phyloP scores from a whole-genome alignment of 2,113 vertebrate species.

The Sterrhoptilus dennistouni region DNA sequence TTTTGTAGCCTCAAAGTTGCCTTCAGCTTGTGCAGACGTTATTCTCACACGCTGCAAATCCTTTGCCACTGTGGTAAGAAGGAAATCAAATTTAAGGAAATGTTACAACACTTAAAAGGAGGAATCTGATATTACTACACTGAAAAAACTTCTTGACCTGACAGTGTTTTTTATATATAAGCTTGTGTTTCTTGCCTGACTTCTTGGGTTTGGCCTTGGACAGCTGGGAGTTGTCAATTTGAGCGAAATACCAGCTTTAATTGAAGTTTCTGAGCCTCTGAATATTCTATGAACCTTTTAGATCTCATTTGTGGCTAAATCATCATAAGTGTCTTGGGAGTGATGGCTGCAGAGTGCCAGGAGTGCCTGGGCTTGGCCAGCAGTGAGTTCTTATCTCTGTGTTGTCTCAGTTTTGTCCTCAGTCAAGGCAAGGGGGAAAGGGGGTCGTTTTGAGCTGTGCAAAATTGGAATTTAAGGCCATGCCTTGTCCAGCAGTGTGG shows the following conservation, averaged over 20 bases:
- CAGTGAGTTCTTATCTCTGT: not conserved
- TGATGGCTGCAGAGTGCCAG: not conserved
- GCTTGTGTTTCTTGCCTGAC: not conserved
- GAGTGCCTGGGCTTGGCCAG: not conserved
- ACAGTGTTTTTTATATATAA: not conserved
- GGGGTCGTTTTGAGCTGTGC: not conserved
- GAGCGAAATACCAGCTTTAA: not conserved
- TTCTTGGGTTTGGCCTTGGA: not conserved
- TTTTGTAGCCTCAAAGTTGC: not conserved
- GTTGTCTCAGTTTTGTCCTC: not conserved
- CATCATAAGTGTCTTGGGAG: not conserved
- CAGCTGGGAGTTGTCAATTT: not conserved
- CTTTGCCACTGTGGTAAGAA: not conserved
- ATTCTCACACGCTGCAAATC: not conserved
- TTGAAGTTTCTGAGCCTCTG: not conserved
- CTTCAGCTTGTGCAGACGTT: not conserved
- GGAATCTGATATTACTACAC: not conserved
- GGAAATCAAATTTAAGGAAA: not conserved
- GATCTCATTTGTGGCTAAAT: not conserved
- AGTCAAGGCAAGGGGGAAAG: not conserved
- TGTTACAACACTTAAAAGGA: not conserved
- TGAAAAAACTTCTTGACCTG: not conserved
- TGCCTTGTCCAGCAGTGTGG: fast-evolving
- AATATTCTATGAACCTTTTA: not conserved
- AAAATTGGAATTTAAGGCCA: not conserved